Percentiles rank a stretch among this genome's conserved stretches.
These are phyloP conservation scores for Drosophila kohkoa DNA, from an alignment of 1,140 invertebrate genomes.

Conservation along the genomic window DNA sequence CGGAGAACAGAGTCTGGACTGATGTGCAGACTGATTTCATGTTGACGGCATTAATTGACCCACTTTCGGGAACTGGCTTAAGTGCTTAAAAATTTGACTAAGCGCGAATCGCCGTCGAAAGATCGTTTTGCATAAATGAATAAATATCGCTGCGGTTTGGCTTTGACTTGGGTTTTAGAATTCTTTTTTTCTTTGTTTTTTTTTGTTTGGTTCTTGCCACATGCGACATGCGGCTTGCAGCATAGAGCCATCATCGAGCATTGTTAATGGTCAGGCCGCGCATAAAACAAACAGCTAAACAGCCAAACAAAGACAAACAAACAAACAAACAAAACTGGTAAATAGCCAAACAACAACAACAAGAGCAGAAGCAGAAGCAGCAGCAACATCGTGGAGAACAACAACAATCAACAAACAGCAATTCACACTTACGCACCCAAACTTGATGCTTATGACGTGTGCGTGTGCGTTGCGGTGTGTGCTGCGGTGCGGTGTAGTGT, in stretches of 20 bases:
- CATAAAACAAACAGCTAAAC: conserved; percentile 65
- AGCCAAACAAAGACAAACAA: conserved; percentile 54
- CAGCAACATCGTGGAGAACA: background rate
- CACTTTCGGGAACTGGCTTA: conserved; percentile 63
- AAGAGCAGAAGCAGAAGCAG: conserved; percentile 25
- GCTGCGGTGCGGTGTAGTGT: conserved; percentile 31
- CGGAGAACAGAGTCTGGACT: background rate
- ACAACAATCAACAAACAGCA: conserved; percentile 73
- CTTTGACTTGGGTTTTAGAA: conserved; percentile 52
- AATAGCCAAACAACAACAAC: conserved; percentile 45
- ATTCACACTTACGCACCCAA: conserved; percentile 79
- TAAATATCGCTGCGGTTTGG: conserved; percentile 42
- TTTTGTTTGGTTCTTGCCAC: conserved; percentile 26
- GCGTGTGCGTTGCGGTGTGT: conserved; percentile 31
- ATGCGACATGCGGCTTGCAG: conserved; percentile 65
- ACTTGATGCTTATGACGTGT: conserved; percentile 71
- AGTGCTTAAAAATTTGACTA: conserved; percentile 74
- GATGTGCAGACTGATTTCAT: conserved; percentile 41
- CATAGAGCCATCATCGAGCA: conserved; percentile 59
- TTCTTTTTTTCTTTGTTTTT: background rate
- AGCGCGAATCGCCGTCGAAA: conserved; percentile 34
- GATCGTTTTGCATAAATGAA: conserved; percentile 67
- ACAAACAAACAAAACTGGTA: conserved; percentile 42
- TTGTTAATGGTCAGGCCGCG: conserved; percentile 70
- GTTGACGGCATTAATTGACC: conserved; percentile 74